Evolutionary conservation across 2,888 invertebrate species (phyloP).

Genomic region (Sinelater perroti): DNA sequence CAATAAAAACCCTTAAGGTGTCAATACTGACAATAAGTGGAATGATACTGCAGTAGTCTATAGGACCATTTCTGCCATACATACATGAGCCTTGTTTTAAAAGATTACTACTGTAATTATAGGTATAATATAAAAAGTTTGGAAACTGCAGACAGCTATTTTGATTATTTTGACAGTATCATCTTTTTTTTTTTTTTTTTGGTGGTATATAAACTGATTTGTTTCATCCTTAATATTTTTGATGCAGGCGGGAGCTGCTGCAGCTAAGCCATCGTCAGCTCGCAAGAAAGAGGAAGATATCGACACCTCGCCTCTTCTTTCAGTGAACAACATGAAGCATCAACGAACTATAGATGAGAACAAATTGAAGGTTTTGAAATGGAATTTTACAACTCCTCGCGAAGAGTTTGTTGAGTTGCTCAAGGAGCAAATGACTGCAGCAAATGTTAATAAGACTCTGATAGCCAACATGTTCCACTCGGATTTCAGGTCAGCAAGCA

Average conservation of each 20-base stretch:
- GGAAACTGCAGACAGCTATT: too few species aligned
- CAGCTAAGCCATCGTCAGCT: slow-evolving; percentile 61
- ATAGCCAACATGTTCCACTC: slow-evolving; percentile 93
- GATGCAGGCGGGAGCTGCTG: slow-evolving; percentile 35
- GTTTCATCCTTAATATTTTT: slow-evolving; percentile 1
- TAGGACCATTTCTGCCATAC: too few species aligned
- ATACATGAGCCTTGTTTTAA: too few species aligned
- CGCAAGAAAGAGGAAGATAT: slow-evolving; percentile 87
- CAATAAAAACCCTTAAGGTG: too few species aligned
- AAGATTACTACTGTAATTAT: too few species aligned
- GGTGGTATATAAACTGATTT: too few species aligned
- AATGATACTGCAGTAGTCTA: too few species aligned
- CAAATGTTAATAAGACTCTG: slow-evolving; percentile 86
- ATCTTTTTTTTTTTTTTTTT: too few species aligned
- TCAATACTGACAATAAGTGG: too few species aligned
- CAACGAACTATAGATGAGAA: slow-evolving; percentile 95
- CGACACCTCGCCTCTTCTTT: slow-evolving; percentile 80
- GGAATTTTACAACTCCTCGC: slow-evolving; percentile 94
- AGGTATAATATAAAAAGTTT: too few species aligned
- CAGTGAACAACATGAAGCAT: slow-evolving; percentile 86
- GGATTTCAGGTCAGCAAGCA: slow-evolving; percentile 76
- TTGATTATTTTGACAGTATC: too few species aligned
- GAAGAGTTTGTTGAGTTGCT: slow-evolving; percentile 94
- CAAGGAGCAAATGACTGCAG: slow-evolving; percentile 88
- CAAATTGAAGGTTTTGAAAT: slow-evolving; percentile 89